Base-by-base conservation (phyloP, 2,113 vertebrate species). In the Phylloscopus whistleri region DNA sequence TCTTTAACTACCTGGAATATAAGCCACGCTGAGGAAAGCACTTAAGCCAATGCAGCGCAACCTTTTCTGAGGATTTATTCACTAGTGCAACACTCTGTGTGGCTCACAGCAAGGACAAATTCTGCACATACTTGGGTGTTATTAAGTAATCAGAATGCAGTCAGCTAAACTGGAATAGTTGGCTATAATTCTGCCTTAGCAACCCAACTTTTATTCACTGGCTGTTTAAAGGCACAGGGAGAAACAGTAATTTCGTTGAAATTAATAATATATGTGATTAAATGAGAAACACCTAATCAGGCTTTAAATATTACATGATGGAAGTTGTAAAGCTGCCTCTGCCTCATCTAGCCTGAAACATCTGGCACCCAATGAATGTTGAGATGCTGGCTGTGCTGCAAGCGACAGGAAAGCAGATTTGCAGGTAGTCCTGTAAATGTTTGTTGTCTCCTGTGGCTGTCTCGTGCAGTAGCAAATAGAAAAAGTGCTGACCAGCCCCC, bases 191-290 rank as follows among this genome's bases (percentile, higher is more conserved):
- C 88, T 68, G 35, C 90, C 84, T 66, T 94, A 95, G 88, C 94
- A 95, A 95, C 86, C 73, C 80, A 84, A 64, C 83, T 95, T 95
- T 69, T 82, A 93, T 73, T 56, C 68, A 31, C 37, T 52, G 56
- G 20, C 79, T 96, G 79, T 76, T 96, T 93, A 93, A 91, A 96
- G 72, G 69, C 58, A 0, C 67, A 75, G 53, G n/a, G 90, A 64
- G 92, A 84, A 96, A 82, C 59, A 73, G 60, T 95, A 84, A 75
- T 93, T 88, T 90, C 53, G 10, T 41, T 86, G 69, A 84, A 81
- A 95, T 96, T 92, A 96, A 95, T 94, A 95, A 96, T 96, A 82
- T 58, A 93, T 93, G 88, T 93, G 64, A 96, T 97, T 96, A 96
- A 97, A 93, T 95, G 85, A 92, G 52, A 92, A 94, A 95, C 87